These are phyloP conservation scores for Leptogaster cylindrica DNA, from an alignment of 2,888 invertebrate species.

Conservation along the genomic window DNA sequence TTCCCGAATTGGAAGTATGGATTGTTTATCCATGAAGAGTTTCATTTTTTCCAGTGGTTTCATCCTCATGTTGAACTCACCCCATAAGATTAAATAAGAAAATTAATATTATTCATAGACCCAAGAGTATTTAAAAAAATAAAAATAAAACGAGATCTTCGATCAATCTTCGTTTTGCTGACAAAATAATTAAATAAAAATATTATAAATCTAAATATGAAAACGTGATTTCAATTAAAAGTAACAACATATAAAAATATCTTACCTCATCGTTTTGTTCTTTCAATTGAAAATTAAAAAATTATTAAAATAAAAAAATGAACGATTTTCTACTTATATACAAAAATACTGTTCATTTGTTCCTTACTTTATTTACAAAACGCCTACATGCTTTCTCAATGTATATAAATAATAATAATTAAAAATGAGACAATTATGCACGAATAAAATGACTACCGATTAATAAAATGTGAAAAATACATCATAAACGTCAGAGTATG, in stretches of 20 bases:
- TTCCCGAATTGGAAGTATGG: too few species aligned
- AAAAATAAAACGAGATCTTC: neutral
- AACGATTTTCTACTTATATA: slow-evolving; percentile 26
- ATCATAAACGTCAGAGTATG: neutral
- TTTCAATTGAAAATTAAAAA: slow-evolving; percentile 12
- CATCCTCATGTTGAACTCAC: too few species aligned
- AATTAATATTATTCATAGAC: too few species aligned
- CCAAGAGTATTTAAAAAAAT: neutral
- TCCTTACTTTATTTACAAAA: slow-evolving; percentile 34
- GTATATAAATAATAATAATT: slow-evolving; percentile 28
- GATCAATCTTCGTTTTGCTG: neutral
- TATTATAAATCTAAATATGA: neutral
- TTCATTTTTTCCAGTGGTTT: too few species aligned
- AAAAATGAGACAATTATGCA: too few species aligned
- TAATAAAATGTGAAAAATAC: slow-evolving; percentile 20
- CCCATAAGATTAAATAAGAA: too few species aligned
- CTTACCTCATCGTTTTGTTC: slow-evolving; percentile 25
- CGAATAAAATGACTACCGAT: slow-evolving; percentile 16
- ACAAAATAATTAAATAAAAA: neutral
- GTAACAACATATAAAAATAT: slow-evolving; percentile 3
- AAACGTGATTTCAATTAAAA: too few species aligned
- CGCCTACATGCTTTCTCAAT: slow-evolving; percentile 31
- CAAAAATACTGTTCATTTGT: slow-evolving; percentile 30
- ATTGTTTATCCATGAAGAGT: too few species aligned
- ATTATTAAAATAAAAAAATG: slow-evolving; percentile 20